These are phyloP conservation scores for Chelmon rostratus DNA, from an alignment of 2,797 vertebrate species.

Conservation along the genomic window DNA sequence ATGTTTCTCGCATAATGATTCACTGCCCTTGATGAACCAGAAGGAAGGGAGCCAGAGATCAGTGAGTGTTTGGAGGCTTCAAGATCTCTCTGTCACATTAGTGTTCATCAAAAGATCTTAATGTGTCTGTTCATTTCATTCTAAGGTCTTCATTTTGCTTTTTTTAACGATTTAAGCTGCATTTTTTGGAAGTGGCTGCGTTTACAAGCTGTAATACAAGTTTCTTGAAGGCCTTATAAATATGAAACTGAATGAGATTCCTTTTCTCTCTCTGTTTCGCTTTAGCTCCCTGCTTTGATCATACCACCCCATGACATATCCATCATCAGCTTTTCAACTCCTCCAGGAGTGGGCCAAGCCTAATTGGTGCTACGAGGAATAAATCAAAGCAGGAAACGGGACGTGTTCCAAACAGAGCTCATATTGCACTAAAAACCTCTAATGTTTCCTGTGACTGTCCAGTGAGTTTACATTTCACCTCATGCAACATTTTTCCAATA, in stretches of 20 bases:
- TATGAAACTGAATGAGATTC: slow-evolving; percentile 81
- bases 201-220: slow-evolving; percentile 81
- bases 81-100: slow-evolving; percentile 77
- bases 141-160: slow-evolving; percentile 78
- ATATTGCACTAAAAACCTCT: slow-evolving; percentile 72
- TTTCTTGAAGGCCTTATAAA: slow-evolving; percentile 84
- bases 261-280: slow-evolving; percentile 70
- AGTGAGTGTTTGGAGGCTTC: slow-evolving; percentile 70
- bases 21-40: slow-evolving; percentile 74
- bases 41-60: slow-evolving; percentile 59
- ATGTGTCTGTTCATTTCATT: slow-evolving; percentile 78
- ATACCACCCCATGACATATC: slow-evolving; percentile 84
- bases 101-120: slow-evolving; percentile 77
- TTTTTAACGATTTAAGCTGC: slow-evolving; percentile 76
- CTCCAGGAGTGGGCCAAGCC: slow-evolving; percentile 81
- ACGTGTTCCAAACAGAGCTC: slow-evolving; percentile 80
- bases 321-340: slow-evolving; percentile 83
- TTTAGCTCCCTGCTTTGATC: slow-evolving; percentile 82
- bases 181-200: slow-evolving; percentile 72
- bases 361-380: slow-evolving; percentile 86
- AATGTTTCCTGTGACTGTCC: slow-evolving; percentile 72
- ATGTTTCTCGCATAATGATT: slow-evolving; percentile 73
- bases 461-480: slow-evolving; percentile 74
- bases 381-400: slow-evolving; percentile 85
- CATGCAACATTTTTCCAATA: slow-evolving; percentile 65